These are phyloP conservation scores for Protomyctophum bolini DNA, from an alignment of 2,113 vertebrate genomes.

Conservation along the genomic window DNA sequence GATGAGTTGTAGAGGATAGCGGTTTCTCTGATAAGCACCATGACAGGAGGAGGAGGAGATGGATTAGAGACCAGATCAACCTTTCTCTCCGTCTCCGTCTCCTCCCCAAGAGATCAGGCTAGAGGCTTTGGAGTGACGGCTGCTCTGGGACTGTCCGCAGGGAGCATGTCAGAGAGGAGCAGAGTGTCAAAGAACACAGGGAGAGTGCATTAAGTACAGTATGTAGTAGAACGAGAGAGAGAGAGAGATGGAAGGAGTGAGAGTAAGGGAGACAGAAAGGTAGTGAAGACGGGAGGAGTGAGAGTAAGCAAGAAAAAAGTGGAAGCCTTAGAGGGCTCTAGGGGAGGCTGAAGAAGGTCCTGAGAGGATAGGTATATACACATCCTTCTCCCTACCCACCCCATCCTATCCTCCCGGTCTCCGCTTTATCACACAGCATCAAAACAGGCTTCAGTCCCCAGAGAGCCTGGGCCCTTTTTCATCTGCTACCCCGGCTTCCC, in stretches of 20 bases:
- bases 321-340: constrained; percentile 10
- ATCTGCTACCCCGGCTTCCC: constrained; percentile 72
- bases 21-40: constrained; percentile 31
- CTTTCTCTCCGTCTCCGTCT: constrained; percentile 24
- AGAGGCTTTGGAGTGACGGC: constrained; percentile 64
- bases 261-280: background rate
- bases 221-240: constrained; percentile 20
- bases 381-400: constrained; percentile 25
- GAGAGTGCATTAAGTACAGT: constrained; percentile 49
- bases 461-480: constrained; percentile 66
- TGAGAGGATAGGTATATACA: background rate
- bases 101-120: constrained; percentile 57
- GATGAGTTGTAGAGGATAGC: constrained; percentile 46
- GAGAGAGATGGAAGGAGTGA: background rate
- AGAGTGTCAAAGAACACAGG: constrained; percentile 63
- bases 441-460: constrained; percentile 70
- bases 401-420: constrained; percentile 45
- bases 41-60: constrained; percentile 26
- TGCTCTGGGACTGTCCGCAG: constrained; percentile 55
- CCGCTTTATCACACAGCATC: constrained; percentile 70
- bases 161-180: background rate
- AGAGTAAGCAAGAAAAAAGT: constrained; percentile 15
- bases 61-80: constrained; percentile 62
- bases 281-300: background rate
- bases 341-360: constrained; percentile 6